These are phyloP conservation scores for Agrochola lota DNA, from an alignment of 2,888 invertebrate genomes.

Conservation along the genomic window DNA sequence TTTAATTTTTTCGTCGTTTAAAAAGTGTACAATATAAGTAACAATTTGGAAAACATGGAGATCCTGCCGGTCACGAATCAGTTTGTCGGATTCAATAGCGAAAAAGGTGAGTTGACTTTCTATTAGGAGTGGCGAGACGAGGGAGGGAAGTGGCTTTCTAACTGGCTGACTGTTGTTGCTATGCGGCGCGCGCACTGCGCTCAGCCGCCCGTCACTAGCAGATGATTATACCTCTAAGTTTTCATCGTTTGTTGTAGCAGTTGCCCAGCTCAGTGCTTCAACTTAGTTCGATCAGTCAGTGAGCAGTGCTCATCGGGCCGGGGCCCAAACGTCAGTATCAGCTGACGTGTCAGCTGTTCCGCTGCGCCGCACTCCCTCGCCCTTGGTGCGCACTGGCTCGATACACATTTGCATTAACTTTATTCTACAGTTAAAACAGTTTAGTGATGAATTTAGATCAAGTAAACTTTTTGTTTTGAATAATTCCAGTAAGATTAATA, in stretches of 20 bases:
- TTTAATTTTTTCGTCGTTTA: conserved; percentile 81
- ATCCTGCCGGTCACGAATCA: conserved; percentile 94
- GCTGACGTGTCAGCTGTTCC: conserved; percentile 86
- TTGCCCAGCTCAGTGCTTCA: conserved; percentile 15
- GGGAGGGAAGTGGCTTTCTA: conserved; percentile 86
- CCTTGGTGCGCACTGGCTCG: conserved; percentile 69
- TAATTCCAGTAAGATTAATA: conserved; percentile 17
- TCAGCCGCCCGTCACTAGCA: conserved; percentile 45
- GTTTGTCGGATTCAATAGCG: conserved; percentile 94
- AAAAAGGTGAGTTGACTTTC: conserved; percentile 92
- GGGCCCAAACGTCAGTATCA: conserved; percentile 74
- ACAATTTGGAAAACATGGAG: conserved; percentile 93
- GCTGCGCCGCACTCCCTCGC: conserved; percentile 77
- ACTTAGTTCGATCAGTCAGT: neutral
- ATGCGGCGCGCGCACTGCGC: conserved; percentile 85
- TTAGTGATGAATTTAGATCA: conserved; percentile 18
- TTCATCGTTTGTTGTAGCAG: conserved; percentile 25
- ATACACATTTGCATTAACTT: conserved; percentile 60
- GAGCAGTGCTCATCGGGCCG: conserved; percentile 27
- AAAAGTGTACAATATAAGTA: conserved; percentile 91
- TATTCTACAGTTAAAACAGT: conserved; percentile 9
- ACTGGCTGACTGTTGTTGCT: conserved; percentile 84
- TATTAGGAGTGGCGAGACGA: conserved; percentile 75
- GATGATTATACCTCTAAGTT: conserved; percentile 17
- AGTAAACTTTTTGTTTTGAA: conserved; percentile 6